These are phyloP conservation scores for Bergia sp. DNA, from an alignment of 92 coral and sea anemone genomes.

Conservation along the genomic window DNA sequence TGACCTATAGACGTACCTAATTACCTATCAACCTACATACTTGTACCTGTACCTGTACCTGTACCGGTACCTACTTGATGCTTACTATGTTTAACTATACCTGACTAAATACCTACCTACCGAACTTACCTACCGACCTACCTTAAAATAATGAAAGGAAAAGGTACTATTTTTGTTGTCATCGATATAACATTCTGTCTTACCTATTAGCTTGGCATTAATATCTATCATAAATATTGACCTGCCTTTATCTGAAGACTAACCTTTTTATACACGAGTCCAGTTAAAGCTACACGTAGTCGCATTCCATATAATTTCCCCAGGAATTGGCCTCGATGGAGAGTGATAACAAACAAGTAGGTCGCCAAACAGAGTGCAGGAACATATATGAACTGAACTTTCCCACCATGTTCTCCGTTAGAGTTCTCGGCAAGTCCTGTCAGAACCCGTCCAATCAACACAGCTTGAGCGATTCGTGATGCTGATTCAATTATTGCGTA, in stretches of 20 bases:
- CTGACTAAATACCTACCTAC: background rate
- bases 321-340: slow-evolving; percentile 36
- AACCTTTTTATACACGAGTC: slow-evolving; percentile 35
- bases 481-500: slow-evolving; percentile 28
- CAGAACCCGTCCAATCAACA: slow-evolving; percentile 33
- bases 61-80: too few relatives aligned
- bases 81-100: too few relatives aligned
- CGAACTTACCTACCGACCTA: background rate
- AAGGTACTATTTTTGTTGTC: background rate
- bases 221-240: background rate
- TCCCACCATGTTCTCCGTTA: background rate
- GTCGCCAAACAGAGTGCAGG: slow-evolving; percentile 24
- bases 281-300: slow-evolving; percentile 36
- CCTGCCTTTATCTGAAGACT: background rate
- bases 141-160: background rate
- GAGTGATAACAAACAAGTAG: slow-evolving; percentile 26
- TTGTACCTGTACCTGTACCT: too few relatives aligned
- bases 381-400: slow-evolving; percentile 37
- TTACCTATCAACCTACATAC: too few relatives aligned
- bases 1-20: background rate
- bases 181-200: background rate
- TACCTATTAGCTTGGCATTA: background rate
- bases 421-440: slow-evolving; percentile 28
- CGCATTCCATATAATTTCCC: slow-evolving; percentile 46
- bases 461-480: slow-evolving; percentile 41